Conservation (phyloP, 2,888 invertebrate genomes). For the Allacma fusca region DNA sequence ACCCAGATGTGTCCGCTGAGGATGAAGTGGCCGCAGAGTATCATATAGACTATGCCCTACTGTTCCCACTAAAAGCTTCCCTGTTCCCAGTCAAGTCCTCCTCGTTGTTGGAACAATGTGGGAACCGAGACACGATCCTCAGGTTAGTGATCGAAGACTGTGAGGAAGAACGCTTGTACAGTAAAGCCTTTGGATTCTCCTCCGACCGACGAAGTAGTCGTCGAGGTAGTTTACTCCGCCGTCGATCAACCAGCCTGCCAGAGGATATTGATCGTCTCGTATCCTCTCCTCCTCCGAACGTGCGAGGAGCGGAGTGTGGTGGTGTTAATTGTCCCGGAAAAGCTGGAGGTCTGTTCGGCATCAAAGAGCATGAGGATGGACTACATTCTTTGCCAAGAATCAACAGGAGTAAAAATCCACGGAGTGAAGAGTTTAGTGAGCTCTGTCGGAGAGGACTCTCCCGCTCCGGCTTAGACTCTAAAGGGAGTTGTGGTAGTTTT, state of each 20-base stretch:
- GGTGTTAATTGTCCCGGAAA: background rate
- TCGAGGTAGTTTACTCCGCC: slow-evolving; percentile 51
- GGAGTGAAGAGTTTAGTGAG: background rate
- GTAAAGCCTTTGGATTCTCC: background rate
- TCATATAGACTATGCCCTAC: slow-evolving; percentile 67
- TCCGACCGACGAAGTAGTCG: background rate
- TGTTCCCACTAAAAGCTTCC: slow-evolving; percentile 70
- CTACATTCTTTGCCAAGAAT: slow-evolving; percentile 50
- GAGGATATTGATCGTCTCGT: slow-evolving; percentile 54
- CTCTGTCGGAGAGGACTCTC: background rate
- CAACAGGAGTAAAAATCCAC: slow-evolving; percentile 36
- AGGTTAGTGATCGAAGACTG: background rate
- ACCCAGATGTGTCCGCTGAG: slow-evolving; percentile 25
- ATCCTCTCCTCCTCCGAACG: background rate
- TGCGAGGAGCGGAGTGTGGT: background rate
- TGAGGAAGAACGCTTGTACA: background rate
- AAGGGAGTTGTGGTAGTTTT: slow-evolving; percentile 69
- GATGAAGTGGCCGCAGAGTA: slow-evolving; percentile 52
- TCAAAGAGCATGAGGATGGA: slow-evolving; percentile 21
- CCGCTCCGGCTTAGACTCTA: slow-evolving; percentile 19
- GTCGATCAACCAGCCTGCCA: slow-evolving; percentile 59
- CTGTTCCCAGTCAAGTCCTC: slow-evolving; percentile 65
- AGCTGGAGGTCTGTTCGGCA: slow-evolving; percentile 22
- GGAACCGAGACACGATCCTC: slow-evolving; percentile 47
- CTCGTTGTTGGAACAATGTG: slow-evolving; percentile 38